Conservation (phyloP, 2,113 vertebrate genomes). For the Carettochelys insculpta region DNA sequence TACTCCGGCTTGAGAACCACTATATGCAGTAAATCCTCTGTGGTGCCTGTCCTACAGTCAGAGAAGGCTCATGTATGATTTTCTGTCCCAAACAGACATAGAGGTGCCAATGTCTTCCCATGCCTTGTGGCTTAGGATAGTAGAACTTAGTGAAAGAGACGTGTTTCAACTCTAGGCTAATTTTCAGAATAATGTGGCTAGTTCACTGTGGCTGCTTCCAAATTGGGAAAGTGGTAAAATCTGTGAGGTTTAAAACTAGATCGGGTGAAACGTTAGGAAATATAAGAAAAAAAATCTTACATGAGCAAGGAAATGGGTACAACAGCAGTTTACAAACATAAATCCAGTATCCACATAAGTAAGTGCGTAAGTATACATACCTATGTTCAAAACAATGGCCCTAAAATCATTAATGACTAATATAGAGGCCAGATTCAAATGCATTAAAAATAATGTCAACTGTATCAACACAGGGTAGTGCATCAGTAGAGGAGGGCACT, state of each 20-base stretch:
- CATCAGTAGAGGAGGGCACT: not conserved
- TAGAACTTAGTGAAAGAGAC: not conserved
- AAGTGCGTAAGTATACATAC: not conserved
- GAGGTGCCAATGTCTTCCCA: not conserved
- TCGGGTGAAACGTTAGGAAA: not conserved
- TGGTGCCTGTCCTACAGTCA: rapidly evolving
- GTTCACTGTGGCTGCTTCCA: too few relatives aligned
- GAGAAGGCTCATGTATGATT: not conserved
- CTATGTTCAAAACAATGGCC: not conserved
- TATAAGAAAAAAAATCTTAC: not conserved
- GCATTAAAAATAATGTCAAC: not conserved
- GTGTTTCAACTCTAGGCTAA: rapidly evolving
- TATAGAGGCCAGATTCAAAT: not conserved
- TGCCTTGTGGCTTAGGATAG: not conserved
- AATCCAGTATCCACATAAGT: not conserved
- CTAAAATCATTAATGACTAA: not conserved
- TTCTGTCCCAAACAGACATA: not conserved
- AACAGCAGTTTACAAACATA: not conserved
- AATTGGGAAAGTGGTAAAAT: not conserved
- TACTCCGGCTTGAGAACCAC: too few relatives aligned
- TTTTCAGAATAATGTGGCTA: too few relatives aligned
- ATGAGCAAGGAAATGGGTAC: not conserved
- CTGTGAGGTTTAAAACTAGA: not conserved
- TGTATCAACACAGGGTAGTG: not conserved
- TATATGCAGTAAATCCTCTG: not conserved